These are phyloP conservation scores for Origma solitaria DNA, from an alignment of 2,113 vertebrate genomes.

Conservation along the genomic window DNA sequence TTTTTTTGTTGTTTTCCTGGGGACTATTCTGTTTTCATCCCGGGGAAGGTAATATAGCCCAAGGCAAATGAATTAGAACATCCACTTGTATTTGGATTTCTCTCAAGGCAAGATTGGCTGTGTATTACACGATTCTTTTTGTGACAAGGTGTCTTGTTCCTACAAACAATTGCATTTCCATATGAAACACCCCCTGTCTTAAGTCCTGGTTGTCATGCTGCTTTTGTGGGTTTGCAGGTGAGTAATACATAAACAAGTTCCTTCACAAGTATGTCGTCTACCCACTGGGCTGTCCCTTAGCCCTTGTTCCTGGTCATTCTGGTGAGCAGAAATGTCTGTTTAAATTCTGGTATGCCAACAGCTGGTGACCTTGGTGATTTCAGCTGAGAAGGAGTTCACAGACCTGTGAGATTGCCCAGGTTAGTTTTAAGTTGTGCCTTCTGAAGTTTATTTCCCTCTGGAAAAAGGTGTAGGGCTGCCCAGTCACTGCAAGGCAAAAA, in stretches of 20 bases:
- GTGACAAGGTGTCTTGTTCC: background rate
- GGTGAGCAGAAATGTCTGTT: background rate
- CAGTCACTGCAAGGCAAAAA: background rate
- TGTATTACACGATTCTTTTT: background rate
- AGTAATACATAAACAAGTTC: background rate
- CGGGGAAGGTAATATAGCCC: background rate
- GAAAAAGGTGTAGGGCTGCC: background rate
- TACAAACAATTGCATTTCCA: background rate
- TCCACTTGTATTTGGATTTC: background rate
- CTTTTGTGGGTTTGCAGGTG: background rate
- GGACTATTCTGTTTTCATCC: background rate
- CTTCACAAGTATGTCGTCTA: background rate
- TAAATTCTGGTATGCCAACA: background rate
- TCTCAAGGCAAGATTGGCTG: background rate
- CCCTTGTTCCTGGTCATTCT: background rate
- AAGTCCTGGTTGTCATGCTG: background rate
- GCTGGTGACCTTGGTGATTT: background rate
- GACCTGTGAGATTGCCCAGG: background rate
- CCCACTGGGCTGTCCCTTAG: background rate
- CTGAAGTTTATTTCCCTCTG: background rate
- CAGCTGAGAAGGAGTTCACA: background rate
- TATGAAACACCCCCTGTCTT: background rate
- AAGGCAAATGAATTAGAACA: background rate
- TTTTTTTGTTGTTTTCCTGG: background rate
- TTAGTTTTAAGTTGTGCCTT: background rate